phyloP scores from a whole-genome alignment of 2,797 vertebrate genomes.

The Phoxinus dragarum region DNA sequence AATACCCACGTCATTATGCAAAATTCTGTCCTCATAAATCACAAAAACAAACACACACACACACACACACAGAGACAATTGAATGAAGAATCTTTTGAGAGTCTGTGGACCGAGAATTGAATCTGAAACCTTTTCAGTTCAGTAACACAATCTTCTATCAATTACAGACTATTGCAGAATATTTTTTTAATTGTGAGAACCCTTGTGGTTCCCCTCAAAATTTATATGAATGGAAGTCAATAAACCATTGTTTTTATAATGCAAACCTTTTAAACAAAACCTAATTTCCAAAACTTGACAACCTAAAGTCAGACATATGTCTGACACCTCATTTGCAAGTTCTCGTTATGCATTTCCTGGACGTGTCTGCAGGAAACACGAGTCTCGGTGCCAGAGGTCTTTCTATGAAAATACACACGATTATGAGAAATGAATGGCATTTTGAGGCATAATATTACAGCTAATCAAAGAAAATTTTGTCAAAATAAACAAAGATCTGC shows the following conservation, averaged over 20 bases:
- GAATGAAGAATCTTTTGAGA: neutral
- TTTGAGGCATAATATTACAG: neutral
- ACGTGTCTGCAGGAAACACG: constrained; percentile 6
- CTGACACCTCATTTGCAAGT: neutral
- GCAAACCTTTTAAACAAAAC: neutral
- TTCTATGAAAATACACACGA: neutral
- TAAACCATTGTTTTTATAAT: neutral
- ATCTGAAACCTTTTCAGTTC: neutral
- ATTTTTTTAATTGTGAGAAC: neutral
- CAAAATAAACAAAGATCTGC: neutral
- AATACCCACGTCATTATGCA: too few species aligned
- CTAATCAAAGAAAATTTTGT: neutral
- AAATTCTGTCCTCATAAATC: neutral
- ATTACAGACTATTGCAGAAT: neutral
- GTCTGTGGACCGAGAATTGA: neutral
- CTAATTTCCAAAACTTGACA: neutral
- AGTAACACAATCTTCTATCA: neutral
- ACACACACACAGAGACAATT: neutral
- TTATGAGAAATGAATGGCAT: neutral
- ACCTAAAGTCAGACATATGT: neutral
- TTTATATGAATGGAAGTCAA: neutral
- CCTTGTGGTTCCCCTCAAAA: neutral
- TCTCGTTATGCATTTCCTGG: neutral
- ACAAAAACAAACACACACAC: neutral
- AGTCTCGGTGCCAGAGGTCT: neutral